Conservation (phyloP, 2,113 vertebrate genomes). For the Nematolebias whitei region DNA sequence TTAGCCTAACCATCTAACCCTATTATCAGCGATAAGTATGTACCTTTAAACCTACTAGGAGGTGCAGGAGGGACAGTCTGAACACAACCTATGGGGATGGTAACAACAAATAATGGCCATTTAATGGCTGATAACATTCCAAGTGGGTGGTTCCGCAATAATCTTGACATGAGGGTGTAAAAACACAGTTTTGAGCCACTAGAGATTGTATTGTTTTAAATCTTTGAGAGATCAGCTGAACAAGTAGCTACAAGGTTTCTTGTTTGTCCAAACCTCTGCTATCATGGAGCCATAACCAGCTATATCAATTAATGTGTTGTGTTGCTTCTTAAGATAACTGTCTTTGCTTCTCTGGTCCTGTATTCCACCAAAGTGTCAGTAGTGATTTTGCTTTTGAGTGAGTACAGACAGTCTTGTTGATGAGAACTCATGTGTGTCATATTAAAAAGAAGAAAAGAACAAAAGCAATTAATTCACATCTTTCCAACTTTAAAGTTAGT, state of each 20-base stretch:
- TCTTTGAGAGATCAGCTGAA: not conserved
- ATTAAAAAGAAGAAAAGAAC: not conserved
- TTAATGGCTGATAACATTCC: no score
- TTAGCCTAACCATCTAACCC: no score
- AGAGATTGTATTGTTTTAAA: not conserved
- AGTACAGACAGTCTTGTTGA: not conserved
- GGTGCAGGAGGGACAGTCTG: no score
- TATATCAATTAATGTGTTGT: not conserved
- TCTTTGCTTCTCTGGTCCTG: not conserved
- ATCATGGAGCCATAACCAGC: not conserved
- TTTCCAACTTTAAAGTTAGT: not conserved
- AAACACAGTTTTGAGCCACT: not conserved
- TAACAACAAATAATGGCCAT: no score
- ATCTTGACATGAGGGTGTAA: not conserved
- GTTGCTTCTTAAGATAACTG: not conserved
- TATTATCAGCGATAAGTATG: no score
- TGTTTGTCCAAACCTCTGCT: not conserved
- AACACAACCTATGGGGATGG: no score
- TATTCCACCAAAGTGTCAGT: not conserved
- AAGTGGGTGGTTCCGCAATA: not conserved
- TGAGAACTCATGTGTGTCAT: not conserved
- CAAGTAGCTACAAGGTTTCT: not conserved
- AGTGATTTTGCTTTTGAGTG: not conserved
- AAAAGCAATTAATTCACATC: not conserved
- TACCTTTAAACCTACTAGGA: no score